A percentile compares a stretch with the other conserved stretches of the same genome.
These are phyloP conservation scores for Bilobella aurantiaca DNA, from an alignment of 1,140 invertebrate species.

Conservation along the genomic window DNA sequence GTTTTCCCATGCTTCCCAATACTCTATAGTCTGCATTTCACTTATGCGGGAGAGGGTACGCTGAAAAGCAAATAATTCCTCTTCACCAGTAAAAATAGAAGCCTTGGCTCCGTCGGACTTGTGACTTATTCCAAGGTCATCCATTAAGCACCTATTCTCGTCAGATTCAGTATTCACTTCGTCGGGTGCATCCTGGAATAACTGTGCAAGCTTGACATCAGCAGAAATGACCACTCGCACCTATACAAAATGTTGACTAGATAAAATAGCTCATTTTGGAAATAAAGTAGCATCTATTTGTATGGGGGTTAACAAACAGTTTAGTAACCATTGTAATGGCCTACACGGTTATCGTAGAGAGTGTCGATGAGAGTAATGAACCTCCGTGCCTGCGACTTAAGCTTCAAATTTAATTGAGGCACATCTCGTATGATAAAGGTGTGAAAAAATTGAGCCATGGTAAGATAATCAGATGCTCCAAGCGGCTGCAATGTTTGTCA, in stretches of 20 bases:
- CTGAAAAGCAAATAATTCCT: slow-evolving; percentile 94
- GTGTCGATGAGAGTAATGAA: slow-evolving; percentile 97
- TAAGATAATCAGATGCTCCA: slow-evolving; percentile 87
- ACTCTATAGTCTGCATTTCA: slow-evolving; percentile 89
- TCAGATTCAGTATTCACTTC: slow-evolving; percentile 45
- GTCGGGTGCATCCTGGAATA: slow-evolving; percentile 56
- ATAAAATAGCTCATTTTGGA: no score
- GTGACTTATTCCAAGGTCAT: slow-evolving; percentile 71
- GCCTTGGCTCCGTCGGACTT: slow-evolving; percentile 54
- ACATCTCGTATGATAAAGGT: slow-evolving; percentile 85
- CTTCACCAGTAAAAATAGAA: slow-evolving; percentile 91
- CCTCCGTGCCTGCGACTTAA: slow-evolving; percentile 73
- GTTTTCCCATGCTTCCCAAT: slow-evolving; percentile 72
- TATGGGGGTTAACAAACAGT: no score
- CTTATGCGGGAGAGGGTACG: slow-evolving; percentile 80
- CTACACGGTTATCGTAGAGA: slow-evolving; percentile 85
- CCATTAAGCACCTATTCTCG: slow-evolving; percentile 78
- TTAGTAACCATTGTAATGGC: no score
- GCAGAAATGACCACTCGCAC: slow-evolving; percentile 69
- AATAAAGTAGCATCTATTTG: no score
- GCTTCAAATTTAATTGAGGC: slow-evolving; percentile 64
- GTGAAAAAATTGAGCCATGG: slow-evolving; percentile 84
- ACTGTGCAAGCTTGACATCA: slow-evolving; percentile 56
- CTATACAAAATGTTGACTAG: no score
- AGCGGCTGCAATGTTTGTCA: slow-evolving; percentile 61